Evolutionary conservation across 2,797 vertebrate species (phyloP), one percentile per base, ranked within the genome.

Genomic region (Champsocephalus esox): DNA sequence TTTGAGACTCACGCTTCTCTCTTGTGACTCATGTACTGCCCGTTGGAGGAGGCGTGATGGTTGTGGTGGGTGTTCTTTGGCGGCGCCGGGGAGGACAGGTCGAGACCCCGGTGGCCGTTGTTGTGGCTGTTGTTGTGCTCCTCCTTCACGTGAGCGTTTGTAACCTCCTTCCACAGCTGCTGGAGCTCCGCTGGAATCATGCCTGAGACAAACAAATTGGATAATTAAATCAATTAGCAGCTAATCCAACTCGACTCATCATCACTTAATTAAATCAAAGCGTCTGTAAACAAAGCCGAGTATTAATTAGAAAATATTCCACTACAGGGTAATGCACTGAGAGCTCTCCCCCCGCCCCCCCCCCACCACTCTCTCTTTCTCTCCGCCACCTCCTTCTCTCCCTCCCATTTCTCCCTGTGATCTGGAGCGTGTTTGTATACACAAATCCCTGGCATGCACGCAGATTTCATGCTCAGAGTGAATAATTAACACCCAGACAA

Each of bases 101-200:
- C 97, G 67, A 99, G 93, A 80, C 97, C 97, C 88, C 97, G 96
- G 94, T 98, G 98, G 93, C 98, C 97, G 83, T 96, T 97, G 95
- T 92, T 61, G 59, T 61, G 12, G 56, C 34, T 93, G 72, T 90
- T 92, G 89, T 92, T 93, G 87, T 92, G 91, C 92, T 99, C 98
- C 91, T 98, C 98, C 75, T 97, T 96, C 77, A 96, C 95, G 61
- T 96, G 94, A 77, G 96, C 93, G 69, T 94, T 94, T 75, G 98
- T 97, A 93, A 99, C 98, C 95, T 99, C 98, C 94, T 99, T 99
- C 98, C 98, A 99, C 94, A 99, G 97, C 94, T 99, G 98, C 95
- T 99, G 98, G 88, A 99, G 96, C 94, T 99, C 98, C 69, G 96
- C 94, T 96, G 98, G 98, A 98, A 99, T 98, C 96, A 99, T 96